Base-by-base conservation (phyloP, 2,888 invertebrate genomes). In the Drosophila emarginata region DNA sequence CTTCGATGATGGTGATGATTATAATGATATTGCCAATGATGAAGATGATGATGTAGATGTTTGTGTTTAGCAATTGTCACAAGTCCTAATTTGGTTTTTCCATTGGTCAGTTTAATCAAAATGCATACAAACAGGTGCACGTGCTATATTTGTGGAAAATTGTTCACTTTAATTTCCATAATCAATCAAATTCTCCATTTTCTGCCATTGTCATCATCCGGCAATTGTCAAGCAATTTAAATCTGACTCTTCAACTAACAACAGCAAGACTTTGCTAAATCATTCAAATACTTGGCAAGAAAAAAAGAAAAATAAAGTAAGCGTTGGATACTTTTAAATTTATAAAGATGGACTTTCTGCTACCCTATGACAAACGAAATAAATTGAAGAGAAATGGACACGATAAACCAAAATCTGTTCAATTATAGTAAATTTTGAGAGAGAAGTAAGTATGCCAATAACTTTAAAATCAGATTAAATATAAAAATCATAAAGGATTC, bases 21-120 rank as follows among this genome's bases (percentile, higher is more conserved):
- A 59, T 26, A 23, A 57, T 57, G 57, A 36, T 56, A 40, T 15
- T 40, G 15, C 40, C 67, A 79, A 79, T 83, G 75, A 67, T 53
- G 53, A 15, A 15, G 45, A 45, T 28, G 45, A 59, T 57, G 57
- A 18, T 37, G 56, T 56, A 18, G 18, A 18, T 36, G 61, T 66
- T 79, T 80, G 77, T 81, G 83, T 78, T 77, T 72, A 74, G 83
- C 84, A 86, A 88, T 86, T 87, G 84, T 80, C 77, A 74, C 87
- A 81, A 67, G 68, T 86, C 83, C 79, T 77, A 77, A 82, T 86
- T 86, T 76, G 85, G 81, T 70, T 32, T 58, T 58, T 39, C 64
- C 11, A 67, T 68, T 72, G 66, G 73, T 76, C 64, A 64, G 63
- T 68, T 76, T 66, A 76, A 74, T 78, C 72, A 73, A 59, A 40